A percentile compares a stretch with the other conserved stretches of the same genome.
phyloP scores from a whole-genome alignment of 2,113 vertebrate genomes.

The Pogona vitticeps region DNA sequence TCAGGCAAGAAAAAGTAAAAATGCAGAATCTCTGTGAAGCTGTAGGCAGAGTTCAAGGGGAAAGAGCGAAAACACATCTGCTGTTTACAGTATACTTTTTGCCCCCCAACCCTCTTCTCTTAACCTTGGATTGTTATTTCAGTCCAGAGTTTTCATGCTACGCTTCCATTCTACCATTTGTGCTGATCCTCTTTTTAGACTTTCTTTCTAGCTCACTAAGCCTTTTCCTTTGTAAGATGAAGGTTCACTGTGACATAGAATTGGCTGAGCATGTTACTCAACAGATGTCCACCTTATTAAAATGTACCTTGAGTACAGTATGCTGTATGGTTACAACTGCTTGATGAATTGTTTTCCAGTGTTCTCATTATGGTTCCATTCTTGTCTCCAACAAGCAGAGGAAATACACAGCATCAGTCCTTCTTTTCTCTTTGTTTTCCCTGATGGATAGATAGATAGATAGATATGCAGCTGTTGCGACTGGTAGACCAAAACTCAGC shows the following conservation, averaged over 20 bases:
- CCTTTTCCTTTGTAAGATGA: neutral
- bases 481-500: neutral
- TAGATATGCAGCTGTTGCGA: neutral
- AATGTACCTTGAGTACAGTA: neutral
- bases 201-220: neutral
- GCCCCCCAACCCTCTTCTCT: neutral
- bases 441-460: too few relatives aligned
- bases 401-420: conserved; percentile 31
- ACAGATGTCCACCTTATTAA: conserved; percentile 26
- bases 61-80: neutral
- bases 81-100: neutral
- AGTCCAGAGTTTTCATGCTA: accelerated
- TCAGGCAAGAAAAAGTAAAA: neutral
- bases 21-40: neutral
- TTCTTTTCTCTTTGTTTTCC: neutral
- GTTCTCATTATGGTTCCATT: neutral
- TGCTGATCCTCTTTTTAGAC: accelerated
- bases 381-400: accelerated
- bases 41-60: neutral
- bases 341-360: neutral
- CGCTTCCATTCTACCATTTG: neutral
- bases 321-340: neutral
- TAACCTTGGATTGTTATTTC: neutral
- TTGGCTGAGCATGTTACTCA: neutral
- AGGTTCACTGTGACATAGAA: neutral